Base-by-base conservation (phyloP, 2,888 invertebrate species). In the Yponomeuta plumbellus region DNA sequence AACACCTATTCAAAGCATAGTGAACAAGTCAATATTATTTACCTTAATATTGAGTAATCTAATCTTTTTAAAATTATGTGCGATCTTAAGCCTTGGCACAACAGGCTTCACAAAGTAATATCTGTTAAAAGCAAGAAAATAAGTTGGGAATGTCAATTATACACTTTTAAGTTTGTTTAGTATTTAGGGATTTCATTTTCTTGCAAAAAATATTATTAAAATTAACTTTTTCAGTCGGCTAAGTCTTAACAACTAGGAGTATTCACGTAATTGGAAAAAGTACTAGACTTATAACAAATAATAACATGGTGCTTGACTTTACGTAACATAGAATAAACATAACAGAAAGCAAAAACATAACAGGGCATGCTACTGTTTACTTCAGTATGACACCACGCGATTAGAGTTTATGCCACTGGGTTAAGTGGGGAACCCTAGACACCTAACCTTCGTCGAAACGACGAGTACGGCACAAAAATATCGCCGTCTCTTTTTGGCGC, bases 331-430 rank as follows among this genome's bases (percentile, higher is more conserved):
- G 21, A 10, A 59, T 59, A 59, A 59, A 59, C 59, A 59, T 59
- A 59, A 59, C 59, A 59, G 59, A 59, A 59, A 59, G 59, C 59
- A 59, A 59, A 59, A 59, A 59, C 59, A 21, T 59, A 59, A 59
- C 59, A 59, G n/a, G 23, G 5, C 21, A 58, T n/a, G n/a, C 21
- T 58, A 58, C n/a, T 58, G 58, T 21, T 57, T 57, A 57, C 21
- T n/a, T n/a, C 57, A 57, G 57, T 57, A 56, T 34, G 34, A 34
- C 8, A 34, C 34, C 34, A 52, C 17, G 44, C 44, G 44, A 52
- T 17, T 52, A 52, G 17, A 52, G 44, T 13, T 52, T 13, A 52
- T 52, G 8, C 44, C 44, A 52, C 44, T 52, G 44, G 44, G 44
- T 17, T 39, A 39, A 39, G 39, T 39, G n/a, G n/a, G n/a, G n/a